Evolutionary conservation across 1,140 invertebrate species (phyloP).

Genomic region (Eufriesea mexicana): DNA sequence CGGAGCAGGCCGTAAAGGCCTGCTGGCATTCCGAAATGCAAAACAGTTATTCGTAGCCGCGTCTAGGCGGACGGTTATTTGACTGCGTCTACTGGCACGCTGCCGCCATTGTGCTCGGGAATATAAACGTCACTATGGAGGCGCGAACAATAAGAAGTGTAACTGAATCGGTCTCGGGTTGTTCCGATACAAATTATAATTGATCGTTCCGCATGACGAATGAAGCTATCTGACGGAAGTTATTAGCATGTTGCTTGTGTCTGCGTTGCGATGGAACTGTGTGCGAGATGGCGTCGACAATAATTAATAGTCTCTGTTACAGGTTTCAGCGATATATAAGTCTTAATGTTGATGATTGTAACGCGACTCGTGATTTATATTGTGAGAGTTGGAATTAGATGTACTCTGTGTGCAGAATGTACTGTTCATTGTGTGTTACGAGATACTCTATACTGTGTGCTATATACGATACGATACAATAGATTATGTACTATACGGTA

Average conservation of each 20-base stretch:
- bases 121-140: slow-evolving; percentile 3
- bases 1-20: slow-evolving; percentile 24
- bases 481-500: no score
- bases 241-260: background rate
- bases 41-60: slow-evolving; percentile 61
- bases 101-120: slow-evolving; percentile 29
- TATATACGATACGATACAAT: no score
- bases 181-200: background rate
- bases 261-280: background rate
- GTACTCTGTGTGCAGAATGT: no score
- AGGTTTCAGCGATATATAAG: no score
- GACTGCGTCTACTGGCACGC: slow-evolving; percentile 41
- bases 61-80: slow-evolving; percentile 43
- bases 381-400: no score
- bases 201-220: background rate
- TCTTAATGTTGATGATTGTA: no score
- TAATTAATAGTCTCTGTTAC: no score
- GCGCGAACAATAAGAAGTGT: background rate
- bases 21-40: slow-evolving; percentile 44
- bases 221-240: background rate
- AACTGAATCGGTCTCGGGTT: background rate
- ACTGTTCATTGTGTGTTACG: no score
- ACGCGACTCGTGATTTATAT: no score
- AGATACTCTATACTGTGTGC: no score
- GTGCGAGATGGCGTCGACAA: no score